Base-by-base conservation (phyloP, 2,888 invertebrate genomes). In the Lasioglossum leucozonium region DNA sequence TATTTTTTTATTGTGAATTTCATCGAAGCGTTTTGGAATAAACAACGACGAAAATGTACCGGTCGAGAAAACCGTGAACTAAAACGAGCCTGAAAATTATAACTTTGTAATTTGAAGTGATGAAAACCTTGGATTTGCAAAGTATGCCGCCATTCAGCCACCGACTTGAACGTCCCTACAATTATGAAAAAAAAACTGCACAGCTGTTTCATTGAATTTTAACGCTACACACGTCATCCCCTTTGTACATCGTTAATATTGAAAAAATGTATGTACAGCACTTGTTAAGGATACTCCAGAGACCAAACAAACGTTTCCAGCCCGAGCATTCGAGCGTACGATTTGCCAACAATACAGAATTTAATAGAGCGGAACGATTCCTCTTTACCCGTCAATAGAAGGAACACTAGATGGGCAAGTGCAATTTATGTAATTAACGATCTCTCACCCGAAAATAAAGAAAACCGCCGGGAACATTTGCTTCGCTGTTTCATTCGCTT, bases 321-420 rank as follows among this genome's bases (percentile, higher is more conserved):
- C 30, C 4, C 0, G 6, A 26, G 26, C 30, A 30, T 16, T 30
- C 62, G 16, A 30, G 16, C 62, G 26, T 5, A 16, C 30, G 30
- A 30, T 62, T 62, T 62, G 62, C 62, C 62, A 62, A 30, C 62
- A 62, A 62, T 62, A 62, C 58, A 62, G 62, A 30, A 62, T 16
- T 62, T 30, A 62, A 62, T 62, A 30, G 30, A 62, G 30, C 62
- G 30, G 11, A 30, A 30, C 62, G 30, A 16, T 62, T 26, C 6
- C 16, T 30, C 30, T 62, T 30, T 30, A 13, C 26, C 62, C 16
- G 62, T 30, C 62, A 62, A 62, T 62, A 30, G 62, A 16, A 30
- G 30, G 62, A 62, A 62, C 62, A 6, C 16, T 26, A 30, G 6
- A 26, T 13, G 30, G 30, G 58, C 58, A 6, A 62, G 62, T 16